A percentile compares a stretch with the other conserved stretches of the same genome.
Evolutionary conservation across 2,113 vertebrate species (phyloP).

Genomic region (pig (Sus scrofa)): T2T-Sscrofa CM000821.6:34373501-34374000

Average conservation of each 20-base stretch:
- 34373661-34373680: too few species aligned
- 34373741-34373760: neutral
- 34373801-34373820: rapidly evolving
- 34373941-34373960: neutral
- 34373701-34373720: too few species aligned
- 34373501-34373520: rapidly evolving
- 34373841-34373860: too few species aligned
- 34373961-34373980: too few species aligned
- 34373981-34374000: too few species aligned
- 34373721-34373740: neutral
- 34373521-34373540: neutral
- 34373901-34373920: too few species aligned
- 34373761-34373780: neutral
- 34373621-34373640: neutral
- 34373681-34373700: neutral
- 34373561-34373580: too few species aligned
- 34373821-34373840: too few species aligned
- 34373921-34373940: rapidly evolving
- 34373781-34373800: neutral
- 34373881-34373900: rapidly evolving
- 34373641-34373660: too few species aligned
- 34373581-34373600: neutral
- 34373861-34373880: rapidly evolving
- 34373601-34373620: neutral
- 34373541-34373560: neutral